Base-by-base conservation (phyloP, 2,888 invertebrate species). In the Pyrgus malvae region DNA sequence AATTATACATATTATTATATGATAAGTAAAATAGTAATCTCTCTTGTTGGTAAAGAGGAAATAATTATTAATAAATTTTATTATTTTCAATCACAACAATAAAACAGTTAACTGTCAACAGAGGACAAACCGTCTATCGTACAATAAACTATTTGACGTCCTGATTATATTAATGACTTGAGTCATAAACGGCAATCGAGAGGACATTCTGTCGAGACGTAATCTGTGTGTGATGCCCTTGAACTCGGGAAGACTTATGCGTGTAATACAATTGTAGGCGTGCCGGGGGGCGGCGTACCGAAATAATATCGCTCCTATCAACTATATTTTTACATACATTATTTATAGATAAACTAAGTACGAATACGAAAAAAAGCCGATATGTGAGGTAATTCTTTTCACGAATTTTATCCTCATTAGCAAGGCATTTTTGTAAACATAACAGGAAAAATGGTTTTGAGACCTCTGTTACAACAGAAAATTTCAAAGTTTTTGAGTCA, bases 191-290 rank as follows among this genome's bases (percentile, higher is more conserved):
- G 23, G 6, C 23, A 23, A 4, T n/a, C 27, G 2, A 6, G 9
- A 5, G 11, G 6, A 33, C 33, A 6, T 6, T 33, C 33, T 33
- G 14, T 33, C 33, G 33, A 12, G 25, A 16, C 12, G 23, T 59
- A 54, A 21, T 48, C 29, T 38, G 59, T 48, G 57, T 59, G 49
- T 37, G 48, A 11, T 62, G 63, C 64, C 77, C 74, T 76, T 76
- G 76, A 76, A 74, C 74, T 67, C 64, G 61, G 27, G 77, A 77
- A 77, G 73, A 68, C 77, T 65, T 68, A 74, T 59, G 66, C 64
- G 67, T 67, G 69, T 70, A 73, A 74, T 70, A 63, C 72, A 66
- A 68, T 69, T 63, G 69, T 62, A 61, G 59, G 64, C 53, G 41
- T 50, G 56, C 46, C 35, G 27, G 31, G 35, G 48, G 42, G 25